These are phyloP conservation scores for Leucania comma DNA, from an alignment of 2,888 invertebrate species.

Conservation along the genomic window DNA sequence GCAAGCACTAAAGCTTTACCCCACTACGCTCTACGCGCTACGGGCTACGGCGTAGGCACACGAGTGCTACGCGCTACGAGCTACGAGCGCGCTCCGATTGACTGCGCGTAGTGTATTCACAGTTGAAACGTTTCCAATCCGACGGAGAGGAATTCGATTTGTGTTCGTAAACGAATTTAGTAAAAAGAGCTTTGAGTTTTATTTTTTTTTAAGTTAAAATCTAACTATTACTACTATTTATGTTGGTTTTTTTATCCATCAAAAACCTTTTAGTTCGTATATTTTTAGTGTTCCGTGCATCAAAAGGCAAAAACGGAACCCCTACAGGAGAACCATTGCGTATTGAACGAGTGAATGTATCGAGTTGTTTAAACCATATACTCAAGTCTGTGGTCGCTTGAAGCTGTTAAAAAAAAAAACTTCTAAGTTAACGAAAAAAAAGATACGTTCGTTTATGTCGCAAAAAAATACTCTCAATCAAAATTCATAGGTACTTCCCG, in stretches of 20 bases:
- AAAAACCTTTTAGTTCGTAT: background rate
- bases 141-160: slow-evolving; percentile 1
- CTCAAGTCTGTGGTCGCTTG: too few species aligned
- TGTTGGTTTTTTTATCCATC: background rate
- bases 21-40: background rate
- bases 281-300: too few species aligned
- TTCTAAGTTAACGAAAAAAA: too few species aligned
- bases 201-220: too few species aligned
- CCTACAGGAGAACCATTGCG: too few species aligned
- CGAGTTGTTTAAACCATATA: too few species aligned
- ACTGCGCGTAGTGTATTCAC: slow-evolving; percentile 7
- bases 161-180: background rate
- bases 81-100: slow-evolving; percentile 28
- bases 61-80: slow-evolving; percentile 33
- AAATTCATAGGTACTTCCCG: too few species aligned
- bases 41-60: slow-evolving; percentile 46
- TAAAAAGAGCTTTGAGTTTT: background rate
- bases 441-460: too few species aligned
- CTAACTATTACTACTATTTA: background rate
- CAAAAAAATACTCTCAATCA: too few species aligned
- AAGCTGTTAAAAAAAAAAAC: too few species aligned
- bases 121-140: slow-evolving; percentile 5
- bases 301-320: too few species aligned
- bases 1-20: slow-evolving; percentile 1
- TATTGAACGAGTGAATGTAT: too few species aligned